Conservation (phyloP, 2,797 vertebrate species). For the Anisognathus igniventris region DNA sequence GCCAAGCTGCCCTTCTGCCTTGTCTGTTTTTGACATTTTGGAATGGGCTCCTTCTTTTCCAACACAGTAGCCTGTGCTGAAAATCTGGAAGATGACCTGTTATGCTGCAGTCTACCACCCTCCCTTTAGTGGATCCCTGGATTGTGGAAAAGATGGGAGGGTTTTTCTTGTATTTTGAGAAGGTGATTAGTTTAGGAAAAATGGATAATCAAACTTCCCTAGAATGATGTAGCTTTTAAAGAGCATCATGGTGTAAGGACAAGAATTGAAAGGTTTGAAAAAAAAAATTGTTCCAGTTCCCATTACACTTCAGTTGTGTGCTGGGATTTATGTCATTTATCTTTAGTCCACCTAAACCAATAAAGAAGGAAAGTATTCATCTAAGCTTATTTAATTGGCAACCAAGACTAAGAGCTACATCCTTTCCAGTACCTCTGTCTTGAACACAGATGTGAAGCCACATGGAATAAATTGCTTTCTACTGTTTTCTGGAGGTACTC, state of each 20-base stretch:
- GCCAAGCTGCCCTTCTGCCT: neutral
- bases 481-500: neutral
- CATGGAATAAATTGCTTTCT: neutral
- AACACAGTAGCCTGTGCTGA: neutral
- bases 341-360: neutral
- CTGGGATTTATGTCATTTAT: neutral
- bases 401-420: neutral
- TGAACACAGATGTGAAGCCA: neutral
- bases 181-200: neutral
- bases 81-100: neutral
- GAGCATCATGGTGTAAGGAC: neutral
- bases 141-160: rapidly evolving
- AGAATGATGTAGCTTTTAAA: neutral
- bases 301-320: neutral
- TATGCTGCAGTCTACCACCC: neutral
- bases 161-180: neutral
- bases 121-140: neutral
- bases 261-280: neutral
- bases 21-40: neutral
- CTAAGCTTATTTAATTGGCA: neutral
- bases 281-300: neutral
- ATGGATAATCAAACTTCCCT: neutral
- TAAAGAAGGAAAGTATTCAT: neutral
- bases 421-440: neutral
- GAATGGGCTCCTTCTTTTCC: neutral